Percentiles rank a stretch among this genome's conserved stretches.
Evolutionary conservation across 2,888 invertebrate species (phyloP).

Genomic region (Heliconius erato): DNA sequence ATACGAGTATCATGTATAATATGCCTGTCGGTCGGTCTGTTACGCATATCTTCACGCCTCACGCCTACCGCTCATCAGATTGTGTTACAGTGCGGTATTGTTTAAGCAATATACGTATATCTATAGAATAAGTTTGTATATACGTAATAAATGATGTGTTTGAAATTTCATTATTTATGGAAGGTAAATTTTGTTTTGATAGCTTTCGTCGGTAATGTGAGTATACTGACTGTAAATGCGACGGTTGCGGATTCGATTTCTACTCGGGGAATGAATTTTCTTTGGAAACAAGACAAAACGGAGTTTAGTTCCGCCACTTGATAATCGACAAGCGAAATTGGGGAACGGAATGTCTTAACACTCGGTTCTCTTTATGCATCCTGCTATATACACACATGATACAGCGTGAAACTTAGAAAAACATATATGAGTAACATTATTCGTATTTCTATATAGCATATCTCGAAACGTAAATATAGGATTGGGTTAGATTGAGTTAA

Average conservation of each 20-base stretch:
- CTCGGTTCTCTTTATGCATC: too few relatives aligned
- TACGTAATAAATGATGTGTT: slow-evolving; percentile 10
- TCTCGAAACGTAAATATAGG: too few relatives aligned
- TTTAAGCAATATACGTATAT: neutral
- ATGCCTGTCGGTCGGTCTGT: slow-evolving; percentile 16
- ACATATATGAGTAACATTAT: too few relatives aligned
- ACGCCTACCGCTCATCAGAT: slow-evolving; percentile 23
- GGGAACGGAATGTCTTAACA: neutral
- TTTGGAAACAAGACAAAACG: too few relatives aligned
- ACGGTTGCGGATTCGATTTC: too few relatives aligned
- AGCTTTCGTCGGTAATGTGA: neutral
- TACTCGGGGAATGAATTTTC: too few relatives aligned
- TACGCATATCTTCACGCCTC: slow-evolving; percentile 28
- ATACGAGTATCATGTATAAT: neutral
- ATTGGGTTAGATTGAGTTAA: too few relatives aligned
- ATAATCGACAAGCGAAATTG: neutral
- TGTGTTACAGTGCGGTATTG: slow-evolving; percentile 3
- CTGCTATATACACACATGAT: neutral
- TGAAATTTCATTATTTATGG: slow-evolving; percentile 1
- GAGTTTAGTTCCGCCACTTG: too few relatives aligned
- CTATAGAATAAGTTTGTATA: neutral
- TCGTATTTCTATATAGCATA: too few relatives aligned
- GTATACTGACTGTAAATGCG: neutral
- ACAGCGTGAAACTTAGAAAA: neutral
- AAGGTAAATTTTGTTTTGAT: neutral